These are phyloP conservation scores for Catharus fuscescens DNA, from an alignment of 2,113 vertebrate genomes.

Conservation along the genomic window DNA sequence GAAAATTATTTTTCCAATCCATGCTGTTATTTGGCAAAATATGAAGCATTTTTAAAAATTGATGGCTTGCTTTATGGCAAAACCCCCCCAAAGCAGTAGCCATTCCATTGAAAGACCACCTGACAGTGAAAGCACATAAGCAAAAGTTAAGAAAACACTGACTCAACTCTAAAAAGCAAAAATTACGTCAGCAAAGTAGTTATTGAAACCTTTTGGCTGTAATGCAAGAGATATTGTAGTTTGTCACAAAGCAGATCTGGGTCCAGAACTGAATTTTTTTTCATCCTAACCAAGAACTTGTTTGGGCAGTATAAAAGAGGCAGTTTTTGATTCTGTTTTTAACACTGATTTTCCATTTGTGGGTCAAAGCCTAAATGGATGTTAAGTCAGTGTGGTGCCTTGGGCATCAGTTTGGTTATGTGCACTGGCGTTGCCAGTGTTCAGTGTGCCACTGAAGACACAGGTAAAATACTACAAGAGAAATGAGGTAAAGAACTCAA, in stretches of 20 bases:
- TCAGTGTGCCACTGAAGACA: not conserved
- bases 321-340: not conserved
- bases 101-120: not conserved
- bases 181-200: not conserved
- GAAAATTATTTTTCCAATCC: not conserved
- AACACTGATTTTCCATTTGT: not conserved
- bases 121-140: not conserved
- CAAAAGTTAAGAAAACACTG: not conserved
- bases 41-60: not conserved
- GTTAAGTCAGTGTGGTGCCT: not conserved
- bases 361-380: not conserved
- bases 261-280: not conserved
- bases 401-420: not conserved
- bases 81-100: not conserved
- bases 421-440: rapidly evolving
- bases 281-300: not conserved
- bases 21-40: not conserved
- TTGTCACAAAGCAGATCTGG: not conserved
- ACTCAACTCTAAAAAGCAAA: not conserved
- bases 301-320: not conserved
- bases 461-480: not conserved
- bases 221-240: not conserved
- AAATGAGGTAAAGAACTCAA: not conserved
- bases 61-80: not conserved
- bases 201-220: not conserved